Conservation (phyloP, 2,113 vertebrate species). For the Ifrita kowaldi region DNA sequence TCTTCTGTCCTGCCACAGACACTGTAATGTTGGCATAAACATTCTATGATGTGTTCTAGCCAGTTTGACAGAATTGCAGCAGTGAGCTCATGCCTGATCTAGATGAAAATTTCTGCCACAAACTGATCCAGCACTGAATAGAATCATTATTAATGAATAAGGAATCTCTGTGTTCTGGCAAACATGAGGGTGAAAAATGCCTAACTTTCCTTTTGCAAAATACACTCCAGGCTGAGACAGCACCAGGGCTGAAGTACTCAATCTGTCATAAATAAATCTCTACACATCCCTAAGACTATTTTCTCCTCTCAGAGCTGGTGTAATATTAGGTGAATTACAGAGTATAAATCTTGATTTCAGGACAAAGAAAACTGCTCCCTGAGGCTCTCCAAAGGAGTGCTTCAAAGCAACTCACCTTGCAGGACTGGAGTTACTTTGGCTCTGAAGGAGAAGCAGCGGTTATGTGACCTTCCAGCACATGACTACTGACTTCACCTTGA, state of each 20-base stretch:
- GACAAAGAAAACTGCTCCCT: not conserved
- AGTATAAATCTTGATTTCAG: not conserved
- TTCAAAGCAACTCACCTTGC: not conserved
- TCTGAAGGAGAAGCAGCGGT: not conserved
- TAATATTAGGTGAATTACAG: not conserved
- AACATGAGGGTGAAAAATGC: not conserved
- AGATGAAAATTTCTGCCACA: not conserved
- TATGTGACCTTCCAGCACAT: not conserved
- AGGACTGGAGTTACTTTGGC: not conserved
- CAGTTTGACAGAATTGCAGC: not conserved
- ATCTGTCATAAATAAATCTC: not conserved
- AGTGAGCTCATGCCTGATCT: not conserved
- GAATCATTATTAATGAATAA: not conserved
- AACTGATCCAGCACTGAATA: not conserved
- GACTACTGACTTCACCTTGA: not conserved
- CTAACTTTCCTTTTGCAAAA: not conserved
- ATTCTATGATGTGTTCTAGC: not conserved
- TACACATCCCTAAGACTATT: not conserved
- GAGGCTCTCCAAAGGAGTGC: not conserved
- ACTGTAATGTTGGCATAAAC: not conserved
- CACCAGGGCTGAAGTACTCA: not conserved
- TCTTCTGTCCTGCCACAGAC: constrained; percentile 4
- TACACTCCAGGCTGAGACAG: not conserved
- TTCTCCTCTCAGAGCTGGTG: not conserved
- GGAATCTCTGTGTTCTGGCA: not conserved